A percentile compares a stretch with the other conserved stretches of the same genome.
These are phyloP conservation scores for Trogon melanurus DNA, from an alignment of 2,113 vertebrate species.

Conservation along the genomic window DNA sequence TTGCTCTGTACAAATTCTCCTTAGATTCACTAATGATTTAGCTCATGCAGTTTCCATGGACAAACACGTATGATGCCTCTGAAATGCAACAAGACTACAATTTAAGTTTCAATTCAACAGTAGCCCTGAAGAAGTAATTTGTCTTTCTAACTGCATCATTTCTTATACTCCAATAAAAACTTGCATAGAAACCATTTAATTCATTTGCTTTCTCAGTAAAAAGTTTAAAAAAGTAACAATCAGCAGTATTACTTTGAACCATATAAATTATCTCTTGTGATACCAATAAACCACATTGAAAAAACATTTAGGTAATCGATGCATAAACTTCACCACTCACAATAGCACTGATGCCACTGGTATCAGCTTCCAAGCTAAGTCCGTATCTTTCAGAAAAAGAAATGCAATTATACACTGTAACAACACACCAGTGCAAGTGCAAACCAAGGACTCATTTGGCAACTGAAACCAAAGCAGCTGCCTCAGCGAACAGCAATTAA, in stretches of 20 bases:
- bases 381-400: background rate
- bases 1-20: background rate
- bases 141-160: background rate
- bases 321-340: background rate
- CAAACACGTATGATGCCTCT: rapidly evolving
- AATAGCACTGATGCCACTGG: background rate
- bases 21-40: background rate
- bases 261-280: background rate
- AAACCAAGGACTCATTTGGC: background rate
- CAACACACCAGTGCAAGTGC: background rate
- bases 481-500: no score
- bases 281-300: background rate
- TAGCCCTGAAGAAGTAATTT: background rate
- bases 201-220: background rate
- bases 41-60: background rate
- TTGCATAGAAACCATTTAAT: background rate
- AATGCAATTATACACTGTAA: background rate
- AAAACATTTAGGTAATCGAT: background rate
- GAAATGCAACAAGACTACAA: background rate
- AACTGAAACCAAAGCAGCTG: no score
- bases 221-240: background rate
- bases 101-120: background rate
- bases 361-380: background rate
- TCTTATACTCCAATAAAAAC: background rate
- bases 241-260: background rate